A percentile compares a stretch with the other conserved stretches of the same genome.
These are phyloP conservation scores for Tiliacea aurago DNA, from an alignment of 2,888 invertebrate genomes.

Conservation along the genomic window DNA sequence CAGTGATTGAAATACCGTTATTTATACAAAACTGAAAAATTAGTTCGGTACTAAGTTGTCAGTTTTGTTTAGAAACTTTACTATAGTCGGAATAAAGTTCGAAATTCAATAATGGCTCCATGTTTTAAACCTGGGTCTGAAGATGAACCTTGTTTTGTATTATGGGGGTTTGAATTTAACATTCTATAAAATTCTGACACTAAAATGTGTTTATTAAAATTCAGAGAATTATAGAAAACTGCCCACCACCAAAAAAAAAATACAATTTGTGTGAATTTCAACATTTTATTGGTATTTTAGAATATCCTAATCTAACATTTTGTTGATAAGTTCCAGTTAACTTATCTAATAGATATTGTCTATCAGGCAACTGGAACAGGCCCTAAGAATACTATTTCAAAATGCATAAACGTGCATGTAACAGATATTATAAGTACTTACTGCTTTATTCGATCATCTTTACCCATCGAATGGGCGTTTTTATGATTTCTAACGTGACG, in stretches of 20 bases:
- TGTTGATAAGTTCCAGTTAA: background rate
- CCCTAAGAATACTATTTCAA: background rate
- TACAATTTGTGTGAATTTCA: conserved; percentile 16
- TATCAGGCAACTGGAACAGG: background rate
- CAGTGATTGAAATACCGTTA: too few species aligned
- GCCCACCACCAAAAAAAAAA: conserved; percentile 29
- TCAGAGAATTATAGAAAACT: background rate
- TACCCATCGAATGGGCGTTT: background rate
- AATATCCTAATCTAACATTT: conserved; percentile 11
- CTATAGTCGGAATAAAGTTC: too few species aligned
- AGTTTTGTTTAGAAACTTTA: too few species aligned
- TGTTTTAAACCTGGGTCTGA: too few species aligned
- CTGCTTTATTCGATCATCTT: background rate
- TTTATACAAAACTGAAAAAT: too few species aligned
- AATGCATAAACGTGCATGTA: background rate
- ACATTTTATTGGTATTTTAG: conserved; percentile 36
- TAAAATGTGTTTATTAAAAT: background rate
- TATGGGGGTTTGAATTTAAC: too few species aligned
- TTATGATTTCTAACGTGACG: background rate
- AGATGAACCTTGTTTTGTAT: too few species aligned
- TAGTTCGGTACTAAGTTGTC: too few species aligned
- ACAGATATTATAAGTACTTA: conserved; percentile 1
- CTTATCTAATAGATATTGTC: background rate
- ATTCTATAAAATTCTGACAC: background rate
- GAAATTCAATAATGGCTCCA: too few species aligned